Conservation (phyloP, 2,888 invertebrate genomes). For the Hermaeophaga mercurialis region DNA sequence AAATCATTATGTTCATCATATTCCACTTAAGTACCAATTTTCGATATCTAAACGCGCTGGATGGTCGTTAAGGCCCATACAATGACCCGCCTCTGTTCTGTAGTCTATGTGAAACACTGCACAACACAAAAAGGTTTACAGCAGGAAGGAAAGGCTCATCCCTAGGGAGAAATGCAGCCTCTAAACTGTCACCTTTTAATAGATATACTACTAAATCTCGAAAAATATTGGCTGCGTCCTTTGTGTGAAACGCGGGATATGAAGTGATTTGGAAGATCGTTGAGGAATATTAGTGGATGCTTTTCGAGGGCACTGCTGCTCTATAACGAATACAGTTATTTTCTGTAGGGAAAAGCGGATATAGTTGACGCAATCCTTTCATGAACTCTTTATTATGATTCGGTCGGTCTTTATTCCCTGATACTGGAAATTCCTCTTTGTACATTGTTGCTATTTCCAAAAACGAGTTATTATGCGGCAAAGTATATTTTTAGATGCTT, state of each 20-base stretch:
- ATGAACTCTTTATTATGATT: too few relatives aligned
- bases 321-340: constrained; percentile 14
- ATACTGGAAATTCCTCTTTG: too few relatives aligned
- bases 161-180: constrained; percentile 17
- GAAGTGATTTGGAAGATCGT: constrained; percentile 20
- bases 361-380: neutral
- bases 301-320: constrained; percentile 11
- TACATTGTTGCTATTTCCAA: too few relatives aligned
- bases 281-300: constrained; percentile 15
- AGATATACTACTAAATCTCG: constrained; percentile 36
- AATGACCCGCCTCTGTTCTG: neutral
- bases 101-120: constrained; percentile 2
- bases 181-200: constrained; percentile 37
- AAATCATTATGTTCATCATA: too few relatives aligned
- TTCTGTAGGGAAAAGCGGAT: neutral
- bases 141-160: constrained; percentile 12
- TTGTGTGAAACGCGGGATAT: constrained; percentile 15
- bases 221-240: constrained; percentile 31
- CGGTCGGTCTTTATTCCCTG: too few relatives aligned
- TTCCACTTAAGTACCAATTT: too few relatives aligned
- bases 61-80: too few relatives aligned
- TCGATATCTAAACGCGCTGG: too few relatives aligned
- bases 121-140: neutral
- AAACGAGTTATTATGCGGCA: too few relatives aligned
- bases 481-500: too few relatives aligned